Percentiles rank a stretch among this genome's conserved stretches.
phyloP scores from a whole-genome alignment of 2,888 invertebrate species.

The Allolobophora icterica region DNA sequence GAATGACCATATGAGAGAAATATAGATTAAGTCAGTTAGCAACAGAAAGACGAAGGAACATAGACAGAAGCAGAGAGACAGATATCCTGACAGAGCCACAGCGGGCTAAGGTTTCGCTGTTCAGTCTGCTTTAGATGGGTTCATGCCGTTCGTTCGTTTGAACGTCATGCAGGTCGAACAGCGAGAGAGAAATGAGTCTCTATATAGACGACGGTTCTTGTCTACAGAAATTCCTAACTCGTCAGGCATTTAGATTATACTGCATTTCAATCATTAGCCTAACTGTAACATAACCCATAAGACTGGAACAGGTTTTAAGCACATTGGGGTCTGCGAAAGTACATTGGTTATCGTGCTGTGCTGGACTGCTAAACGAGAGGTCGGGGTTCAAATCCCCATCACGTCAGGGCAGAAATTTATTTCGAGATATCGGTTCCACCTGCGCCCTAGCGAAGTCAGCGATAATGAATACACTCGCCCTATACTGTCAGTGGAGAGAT shows the following conservation, averaged over 20 bases:
- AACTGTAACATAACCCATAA: neutral
- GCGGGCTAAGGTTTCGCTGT: neutral
- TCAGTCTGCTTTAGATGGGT: neutral
- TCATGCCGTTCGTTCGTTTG: conserved; percentile 6
- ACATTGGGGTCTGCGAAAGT: too few species aligned
- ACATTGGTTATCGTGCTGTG: too few species aligned
- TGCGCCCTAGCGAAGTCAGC: too few species aligned
- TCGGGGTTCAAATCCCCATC: too few species aligned
- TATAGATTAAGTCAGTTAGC: neutral
- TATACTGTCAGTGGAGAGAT: too few species aligned
- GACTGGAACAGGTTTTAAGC: neutral
- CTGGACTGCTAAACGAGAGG: too few species aligned
- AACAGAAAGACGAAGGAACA: neutral
- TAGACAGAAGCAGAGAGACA: neutral
- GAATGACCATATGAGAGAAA: neutral
- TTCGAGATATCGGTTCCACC: too few species aligned
- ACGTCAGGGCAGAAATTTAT: too few species aligned
- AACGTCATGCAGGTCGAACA: conserved; percentile 1
- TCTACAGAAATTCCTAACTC: neutral
- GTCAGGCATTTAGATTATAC: neutral
- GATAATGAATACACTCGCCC: too few species aligned
- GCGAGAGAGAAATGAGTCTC: neutral
- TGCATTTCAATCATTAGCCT: neutral
- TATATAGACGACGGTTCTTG: neutral
- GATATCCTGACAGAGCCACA: neutral